Evolutionary conservation across 2,888 invertebrate genomes (phyloP).

Genomic region (Bimastos eiseni): DNA sequence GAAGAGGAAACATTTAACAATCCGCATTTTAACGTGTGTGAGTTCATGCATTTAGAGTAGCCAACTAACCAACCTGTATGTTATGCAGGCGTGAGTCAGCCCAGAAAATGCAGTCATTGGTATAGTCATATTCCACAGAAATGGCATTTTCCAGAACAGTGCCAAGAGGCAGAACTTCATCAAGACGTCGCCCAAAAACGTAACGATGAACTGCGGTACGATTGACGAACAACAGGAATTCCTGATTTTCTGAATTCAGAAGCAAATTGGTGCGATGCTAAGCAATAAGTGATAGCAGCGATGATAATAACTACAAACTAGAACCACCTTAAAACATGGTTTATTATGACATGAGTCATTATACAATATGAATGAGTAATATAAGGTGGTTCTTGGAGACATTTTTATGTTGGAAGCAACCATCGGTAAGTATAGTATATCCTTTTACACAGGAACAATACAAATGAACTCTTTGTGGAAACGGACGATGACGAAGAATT

Average conservation of each 20-base stretch:
- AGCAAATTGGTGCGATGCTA: background rate
- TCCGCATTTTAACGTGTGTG: background rate
- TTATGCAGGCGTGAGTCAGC: conserved; percentile 80
- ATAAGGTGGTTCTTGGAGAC: background rate
- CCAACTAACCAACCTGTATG: conserved; percentile 67
- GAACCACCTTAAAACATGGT: conserved; percentile 1
- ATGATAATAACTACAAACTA: background rate
- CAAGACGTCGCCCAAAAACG: conserved; percentile 61
- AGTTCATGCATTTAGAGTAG: background rate
- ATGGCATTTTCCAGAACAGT: conserved; percentile 78
- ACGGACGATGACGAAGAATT: no score
- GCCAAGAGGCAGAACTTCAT: conserved; percentile 69
- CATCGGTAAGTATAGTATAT: background rate
- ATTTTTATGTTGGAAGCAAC: background rate
- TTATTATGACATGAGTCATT: background rate
- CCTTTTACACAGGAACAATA: no score
- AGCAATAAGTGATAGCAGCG: background rate
- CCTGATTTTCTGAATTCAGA: conserved; percentile 58
- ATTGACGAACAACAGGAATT: conserved; percentile 80
- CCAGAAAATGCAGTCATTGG: conserved; percentile 84
- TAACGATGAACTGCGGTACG: conserved; percentile 76
- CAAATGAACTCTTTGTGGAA: no score
- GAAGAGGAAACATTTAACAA: background rate
- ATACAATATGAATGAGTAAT: background rate
- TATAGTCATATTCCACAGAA: conserved; percentile 83